Percentiles rank a stretch among this genome's conserved stretches.
phyloP scores from a whole-genome alignment of 2,888 invertebrate species.

The Notocelia uddmanniana region DNA sequence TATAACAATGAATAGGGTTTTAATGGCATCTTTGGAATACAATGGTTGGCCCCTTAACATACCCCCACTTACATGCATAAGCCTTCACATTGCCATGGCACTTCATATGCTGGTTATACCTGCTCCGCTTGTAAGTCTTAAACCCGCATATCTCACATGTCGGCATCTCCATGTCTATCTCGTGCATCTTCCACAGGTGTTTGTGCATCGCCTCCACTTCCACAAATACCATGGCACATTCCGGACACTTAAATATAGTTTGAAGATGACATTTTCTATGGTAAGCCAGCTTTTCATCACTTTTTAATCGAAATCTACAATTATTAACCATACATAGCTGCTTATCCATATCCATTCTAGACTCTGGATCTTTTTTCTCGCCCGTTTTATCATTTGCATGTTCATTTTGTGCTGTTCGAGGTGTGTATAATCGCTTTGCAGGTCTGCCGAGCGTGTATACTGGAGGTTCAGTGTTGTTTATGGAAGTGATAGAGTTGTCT shows the following conservation, averaged over 20 bases:
- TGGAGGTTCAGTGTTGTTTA: slow-evolving; percentile 50
- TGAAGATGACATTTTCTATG: slow-evolving; percentile 88
- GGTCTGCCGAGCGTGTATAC: slow-evolving; percentile 50
- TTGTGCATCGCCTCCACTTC: slow-evolving; percentile 90
- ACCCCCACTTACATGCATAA: slow-evolving; percentile 85
- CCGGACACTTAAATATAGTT: slow-evolving; percentile 85
- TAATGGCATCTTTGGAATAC: too few species aligned
- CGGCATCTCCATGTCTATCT: slow-evolving; percentile 92
- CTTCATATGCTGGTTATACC: slow-evolving; percentile 90
- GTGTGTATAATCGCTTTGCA: not conserved
- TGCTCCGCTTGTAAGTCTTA: slow-evolving; percentile 89
- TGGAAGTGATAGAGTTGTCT: slow-evolving; percentile 54
- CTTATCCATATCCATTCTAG: slow-evolving; percentile 46
- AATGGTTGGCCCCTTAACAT: too few species aligned
- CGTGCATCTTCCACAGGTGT: slow-evolving; percentile 92
- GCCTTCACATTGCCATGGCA: slow-evolving; percentile 89
- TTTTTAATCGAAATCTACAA: slow-evolving; percentile 86
- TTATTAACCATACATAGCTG: slow-evolving; percentile 81
- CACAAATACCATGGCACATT: slow-evolving; percentile 86
- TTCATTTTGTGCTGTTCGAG: not conserved
- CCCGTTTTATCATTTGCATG: slow-evolving; percentile 45
- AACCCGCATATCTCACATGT: slow-evolving; percentile 91
- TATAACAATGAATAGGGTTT: too few species aligned
- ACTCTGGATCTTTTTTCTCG: not conserved
- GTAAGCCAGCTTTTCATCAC: slow-evolving; percentile 86